Percentiles rank a stretch among this genome's conserved stretches.
phyloP scores from a whole-genome alignment of 2,888 invertebrate species.

The Nymphalis urticae region DNA sequence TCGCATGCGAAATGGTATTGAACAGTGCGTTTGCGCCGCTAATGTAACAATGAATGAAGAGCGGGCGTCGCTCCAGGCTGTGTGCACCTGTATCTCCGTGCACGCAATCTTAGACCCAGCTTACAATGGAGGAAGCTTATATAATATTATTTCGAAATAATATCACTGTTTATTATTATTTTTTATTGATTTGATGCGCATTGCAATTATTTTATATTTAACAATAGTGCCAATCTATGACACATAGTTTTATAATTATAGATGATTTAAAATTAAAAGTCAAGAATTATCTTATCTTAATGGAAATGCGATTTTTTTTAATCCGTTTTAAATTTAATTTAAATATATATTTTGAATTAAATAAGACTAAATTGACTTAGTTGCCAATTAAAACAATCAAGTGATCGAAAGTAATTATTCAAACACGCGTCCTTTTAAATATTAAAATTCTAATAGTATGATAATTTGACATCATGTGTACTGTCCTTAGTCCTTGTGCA shows the following conservation, averaged over 20 bases:
- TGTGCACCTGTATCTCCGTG: conserved; percentile 68
- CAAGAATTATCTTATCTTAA: too few species aligned
- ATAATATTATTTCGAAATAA: conserved; percentile 5
- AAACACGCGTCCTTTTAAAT: too few species aligned
- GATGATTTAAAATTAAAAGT: too few species aligned
- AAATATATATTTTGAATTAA: too few species aligned
- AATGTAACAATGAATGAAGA: conserved; percentile 75
- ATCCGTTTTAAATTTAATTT: too few species aligned
- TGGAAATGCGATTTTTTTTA: too few species aligned
- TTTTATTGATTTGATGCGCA: not conserved
- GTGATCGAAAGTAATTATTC: too few species aligned
- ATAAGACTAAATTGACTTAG: too few species aligned
- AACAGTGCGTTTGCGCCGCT: conserved; percentile 31
- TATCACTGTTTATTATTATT: not conserved
- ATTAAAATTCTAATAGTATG: not conserved
- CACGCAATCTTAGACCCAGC: conserved; percentile 66
- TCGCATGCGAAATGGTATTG: conserved; percentile 23
- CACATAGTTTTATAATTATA: too few species aligned
- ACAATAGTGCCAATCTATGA: too few species aligned
- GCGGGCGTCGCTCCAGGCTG: conserved; percentile 70
- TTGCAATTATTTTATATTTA: too few species aligned
- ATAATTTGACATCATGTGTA: conserved; percentile 40
- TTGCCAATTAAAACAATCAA: too few species aligned
- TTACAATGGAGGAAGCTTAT: conserved; percentile 38
- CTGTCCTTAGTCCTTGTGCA: conserved; percentile 55